These are phyloP conservation scores for Drosophila auraria DNA, from an alignment of 1,140 invertebrate genomes.

Conservation along the genomic window DNA sequence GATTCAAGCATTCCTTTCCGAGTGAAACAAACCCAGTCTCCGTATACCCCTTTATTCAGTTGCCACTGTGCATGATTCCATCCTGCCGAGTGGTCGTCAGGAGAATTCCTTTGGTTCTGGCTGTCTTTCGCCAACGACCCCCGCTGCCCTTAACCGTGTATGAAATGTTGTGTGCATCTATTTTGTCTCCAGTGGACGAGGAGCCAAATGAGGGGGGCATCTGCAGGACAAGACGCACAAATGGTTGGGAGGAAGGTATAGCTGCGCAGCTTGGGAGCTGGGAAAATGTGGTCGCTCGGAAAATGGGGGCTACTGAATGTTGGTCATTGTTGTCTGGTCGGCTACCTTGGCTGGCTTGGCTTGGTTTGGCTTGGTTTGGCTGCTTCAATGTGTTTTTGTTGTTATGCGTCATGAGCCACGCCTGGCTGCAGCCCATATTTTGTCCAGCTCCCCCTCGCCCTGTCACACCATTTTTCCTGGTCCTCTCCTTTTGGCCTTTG, in stretches of 20 bases:
- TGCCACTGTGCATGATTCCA: constrained; percentile 23
- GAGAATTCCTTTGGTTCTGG: constrained; percentile 22
- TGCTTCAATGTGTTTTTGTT: constrained; percentile 17
- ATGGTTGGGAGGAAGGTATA: background rate
- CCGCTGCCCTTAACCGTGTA: background rate
- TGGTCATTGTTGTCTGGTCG: constrained; percentile 48
- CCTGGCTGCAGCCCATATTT: constrained; percentile 23
- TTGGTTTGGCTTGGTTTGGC: background rate
- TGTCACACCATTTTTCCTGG: constrained; percentile 35
- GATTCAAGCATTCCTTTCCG: background rate
- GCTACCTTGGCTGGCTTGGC: constrained; percentile 35
- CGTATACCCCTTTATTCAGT: background rate
- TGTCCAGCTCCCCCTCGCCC: background rate
- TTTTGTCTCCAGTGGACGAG: constrained; percentile 18
- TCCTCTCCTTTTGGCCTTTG: constrained; percentile 50
- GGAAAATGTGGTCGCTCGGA: background rate
- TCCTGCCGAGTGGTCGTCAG: constrained; percentile 18
- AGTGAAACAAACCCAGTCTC: background rate
- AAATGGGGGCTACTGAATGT: constrained; percentile 28
- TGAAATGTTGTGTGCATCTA: constrained; percentile 41
- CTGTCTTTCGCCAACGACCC: background rate
- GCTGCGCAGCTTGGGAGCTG: background rate
- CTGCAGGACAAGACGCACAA: constrained; percentile 1
- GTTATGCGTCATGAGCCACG: constrained; percentile 54
- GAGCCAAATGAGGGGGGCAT: background rate